Evolutionary conservation across 2,888 invertebrate genomes (phyloP).

Genomic region (Blastobasis lacticolella): DNA sequence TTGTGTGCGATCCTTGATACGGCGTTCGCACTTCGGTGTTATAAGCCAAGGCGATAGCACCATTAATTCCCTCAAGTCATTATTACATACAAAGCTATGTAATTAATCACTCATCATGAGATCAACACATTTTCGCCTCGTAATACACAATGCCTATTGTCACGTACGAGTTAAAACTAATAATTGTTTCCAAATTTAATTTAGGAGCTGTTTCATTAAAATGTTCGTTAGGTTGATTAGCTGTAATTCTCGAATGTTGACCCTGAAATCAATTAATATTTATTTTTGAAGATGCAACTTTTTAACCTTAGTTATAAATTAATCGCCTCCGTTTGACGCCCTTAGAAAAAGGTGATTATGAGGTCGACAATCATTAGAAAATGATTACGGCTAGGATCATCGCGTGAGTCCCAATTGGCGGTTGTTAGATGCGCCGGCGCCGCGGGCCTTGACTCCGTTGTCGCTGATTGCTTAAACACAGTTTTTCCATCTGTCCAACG

Average conservation of each 20-base stretch:
- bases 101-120: constrained; percentile 6
- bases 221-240: too few species aligned
- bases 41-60: constrained; percentile 21
- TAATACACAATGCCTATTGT: too few species aligned
- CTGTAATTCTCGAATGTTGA: too few species aligned
- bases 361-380: too few species aligned
- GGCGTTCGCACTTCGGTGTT: constrained; percentile 23
- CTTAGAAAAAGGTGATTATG: too few species aligned
- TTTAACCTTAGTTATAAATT: too few species aligned
- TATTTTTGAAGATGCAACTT: too few species aligned
- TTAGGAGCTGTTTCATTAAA: too few species aligned
- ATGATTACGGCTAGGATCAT: not conserved
- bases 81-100: not conserved
- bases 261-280: too few species aligned
- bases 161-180: too few species aligned
- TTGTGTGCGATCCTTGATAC: constrained; percentile 44
- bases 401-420: not conserved
- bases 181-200: too few species aligned
- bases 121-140: not conserved
- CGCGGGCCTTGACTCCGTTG: constrained; percentile 27
- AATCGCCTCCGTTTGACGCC: too few species aligned
- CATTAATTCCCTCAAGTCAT: constrained; percentile 17
- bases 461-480: constrained; percentile 18
- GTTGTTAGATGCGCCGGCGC: constrained; percentile 6
- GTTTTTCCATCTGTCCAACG: constrained; percentile 18